phyloP scores from a whole-genome alignment of 1,140 invertebrate species.

The Rhyzopertha dominica region DNA sequence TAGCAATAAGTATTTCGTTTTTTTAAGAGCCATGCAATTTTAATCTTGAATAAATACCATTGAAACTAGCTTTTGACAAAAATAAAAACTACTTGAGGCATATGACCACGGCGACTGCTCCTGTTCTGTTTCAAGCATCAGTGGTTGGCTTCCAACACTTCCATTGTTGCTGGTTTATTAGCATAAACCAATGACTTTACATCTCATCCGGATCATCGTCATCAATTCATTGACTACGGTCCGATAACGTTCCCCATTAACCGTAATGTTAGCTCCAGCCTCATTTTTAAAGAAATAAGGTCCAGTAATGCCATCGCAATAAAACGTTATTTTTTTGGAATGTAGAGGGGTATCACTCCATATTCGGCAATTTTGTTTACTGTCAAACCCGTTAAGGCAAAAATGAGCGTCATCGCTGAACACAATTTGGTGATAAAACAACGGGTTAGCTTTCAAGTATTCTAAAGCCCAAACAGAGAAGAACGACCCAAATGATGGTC shows the following conservation, averaged over 20 bases:
- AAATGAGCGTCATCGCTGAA: constrained; percentile 26
- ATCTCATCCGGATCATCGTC: too few species aligned
- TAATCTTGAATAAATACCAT: too few species aligned
- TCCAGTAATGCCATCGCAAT: constrained; percentile 25
- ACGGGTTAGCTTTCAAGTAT: constrained; percentile 10
- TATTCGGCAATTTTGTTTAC: constrained; percentile 22
- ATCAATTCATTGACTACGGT: too few species aligned
- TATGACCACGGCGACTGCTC: constrained; percentile 2
- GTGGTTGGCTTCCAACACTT: not conserved
- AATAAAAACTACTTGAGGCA: too few species aligned
- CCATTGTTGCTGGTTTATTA: constrained; percentile 5
- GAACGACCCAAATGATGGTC: not conserved
- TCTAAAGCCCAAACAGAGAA: constrained; percentile 9
- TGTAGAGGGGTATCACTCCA: constrained; percentile 28
- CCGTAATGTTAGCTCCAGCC: constrained; percentile 17
- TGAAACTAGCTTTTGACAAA: too few species aligned
- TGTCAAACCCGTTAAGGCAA: constrained; percentile 21
- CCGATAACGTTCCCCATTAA: constrained; percentile 21
- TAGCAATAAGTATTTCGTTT: too few species aligned
- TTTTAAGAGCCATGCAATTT: too few species aligned
- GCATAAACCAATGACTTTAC: too few species aligned
- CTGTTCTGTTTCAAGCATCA: constrained; percentile 4
- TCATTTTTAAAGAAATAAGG: constrained; percentile 26
- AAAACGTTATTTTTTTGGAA: constrained; percentile 37
- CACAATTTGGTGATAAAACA: constrained; percentile 16